A percentile compares a stretch with the other conserved stretches of the same genome.
phyloP scores from a whole-genome alignment of 64 coral and sea anemone genomes.

The Exaiptasia diaphana region DNA sequence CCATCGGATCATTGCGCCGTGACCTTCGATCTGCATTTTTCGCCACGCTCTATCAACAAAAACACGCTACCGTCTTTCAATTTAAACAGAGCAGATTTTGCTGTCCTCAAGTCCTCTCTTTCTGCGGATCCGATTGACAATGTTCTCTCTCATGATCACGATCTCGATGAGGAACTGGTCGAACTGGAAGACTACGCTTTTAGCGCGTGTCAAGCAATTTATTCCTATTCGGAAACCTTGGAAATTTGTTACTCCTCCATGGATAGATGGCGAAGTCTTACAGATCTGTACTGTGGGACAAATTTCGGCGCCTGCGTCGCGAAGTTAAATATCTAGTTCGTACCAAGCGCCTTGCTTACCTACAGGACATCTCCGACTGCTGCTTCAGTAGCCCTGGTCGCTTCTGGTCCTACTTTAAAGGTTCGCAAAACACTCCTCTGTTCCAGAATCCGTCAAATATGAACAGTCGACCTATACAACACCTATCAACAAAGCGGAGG shows the following conservation, averaged over 20 bases:
- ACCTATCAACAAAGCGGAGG: not conserved
- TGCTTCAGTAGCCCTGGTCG: not conserved
- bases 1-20: conserved; percentile 20
- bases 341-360: not conserved
- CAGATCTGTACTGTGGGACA: not conserved
- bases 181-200: not conserved
- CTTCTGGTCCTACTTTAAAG: conserved; percentile 12
- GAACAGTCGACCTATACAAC: not conserved
- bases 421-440: not conserved
- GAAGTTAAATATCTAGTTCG: conserved; percentile 10
- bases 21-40: conserved; percentile 15
- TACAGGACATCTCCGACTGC: not conserved
- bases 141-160: not conserved
- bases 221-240: not conserved
- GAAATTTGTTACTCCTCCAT: conserved; percentile 2
- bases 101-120: not conserved
- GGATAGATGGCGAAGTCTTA: conserved; percentile 13
- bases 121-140: not conserved
- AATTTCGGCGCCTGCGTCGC: not conserved
- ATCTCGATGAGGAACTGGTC: not conserved
- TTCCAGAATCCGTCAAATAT: not conserved
- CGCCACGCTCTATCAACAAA: not conserved
- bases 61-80: not conserved
- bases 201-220: not conserved
- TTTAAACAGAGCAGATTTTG: not conserved